These are phyloP conservation scores for Echinarachnius parma DNA, from an alignment of 53 echinoderm and acorn worm genomes.

Conservation along the genomic window DNA sequence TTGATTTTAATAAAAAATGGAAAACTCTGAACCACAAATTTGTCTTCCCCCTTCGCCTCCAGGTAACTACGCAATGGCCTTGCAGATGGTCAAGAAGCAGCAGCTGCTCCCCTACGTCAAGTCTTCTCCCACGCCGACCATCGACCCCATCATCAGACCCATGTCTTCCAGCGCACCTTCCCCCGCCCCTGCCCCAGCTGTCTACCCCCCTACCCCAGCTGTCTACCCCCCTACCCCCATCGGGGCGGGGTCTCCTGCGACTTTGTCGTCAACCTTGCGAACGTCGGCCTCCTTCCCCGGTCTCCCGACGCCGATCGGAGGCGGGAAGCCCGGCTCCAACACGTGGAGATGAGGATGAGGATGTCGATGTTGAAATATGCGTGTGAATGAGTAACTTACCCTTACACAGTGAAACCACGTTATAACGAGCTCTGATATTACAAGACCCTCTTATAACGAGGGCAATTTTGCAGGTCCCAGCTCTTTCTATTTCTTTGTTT, in stretches of 20 bases:
- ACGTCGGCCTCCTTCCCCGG: conserved; percentile 8
- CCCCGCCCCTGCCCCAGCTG: no score
- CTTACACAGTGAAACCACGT: no score
- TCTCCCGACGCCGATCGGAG: conserved; percentile 38
- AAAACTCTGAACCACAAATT: no score
- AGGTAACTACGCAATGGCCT: conserved; percentile 82
- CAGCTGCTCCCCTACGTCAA: conserved; percentile 85
- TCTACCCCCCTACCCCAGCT: conserved; percentile 22
- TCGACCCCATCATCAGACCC: conserved; percentile 38
- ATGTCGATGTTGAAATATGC: no score
- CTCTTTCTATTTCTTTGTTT: no score
- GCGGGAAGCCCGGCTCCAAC: conserved; percentile 31
- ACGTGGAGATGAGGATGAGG: conserved; percentile 42
- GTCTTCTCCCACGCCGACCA: conserved; percentile 31
- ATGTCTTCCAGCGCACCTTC: no score
- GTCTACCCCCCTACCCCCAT: conserved; percentile 29
- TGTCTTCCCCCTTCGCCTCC: no score
- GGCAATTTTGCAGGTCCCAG: no score
- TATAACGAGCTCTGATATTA: no score
- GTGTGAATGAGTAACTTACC: no score
- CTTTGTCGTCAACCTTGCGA: not conserved
- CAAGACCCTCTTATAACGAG: no score
- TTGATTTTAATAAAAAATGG: no score
- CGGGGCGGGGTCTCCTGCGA: conserved; percentile 3
- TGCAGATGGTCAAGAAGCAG: conserved; percentile 97